Percentiles rank a stretch among this genome's conserved stretches.
Conservation (phyloP, 1,140 invertebrate genomes). For the Anastatus disparis region DNA sequence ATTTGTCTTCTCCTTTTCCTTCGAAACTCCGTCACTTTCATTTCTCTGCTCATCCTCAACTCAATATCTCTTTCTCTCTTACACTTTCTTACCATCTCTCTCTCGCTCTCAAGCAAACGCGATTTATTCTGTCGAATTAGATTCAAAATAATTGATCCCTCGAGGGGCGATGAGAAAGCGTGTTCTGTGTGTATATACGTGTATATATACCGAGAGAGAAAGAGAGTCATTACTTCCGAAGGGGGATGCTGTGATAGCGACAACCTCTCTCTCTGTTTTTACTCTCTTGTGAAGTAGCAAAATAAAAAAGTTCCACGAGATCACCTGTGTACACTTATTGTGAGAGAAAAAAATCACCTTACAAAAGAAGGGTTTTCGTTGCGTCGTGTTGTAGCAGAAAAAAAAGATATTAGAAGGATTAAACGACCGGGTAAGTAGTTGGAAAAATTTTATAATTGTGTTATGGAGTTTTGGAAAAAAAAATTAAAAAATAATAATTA, state of each 20-base stretch:
- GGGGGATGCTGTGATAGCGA: slow-evolving; percentile 41
- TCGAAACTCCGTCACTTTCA: no score
- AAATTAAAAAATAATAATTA: no score
- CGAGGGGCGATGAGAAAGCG: slow-evolving; percentile 43
- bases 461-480: no score
- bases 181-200: slow-evolving; percentile 11
- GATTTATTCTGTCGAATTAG: slow-evolving; percentile 45
- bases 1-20: no score
- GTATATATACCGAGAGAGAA: background rate
- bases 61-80: no score
- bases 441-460: no score
- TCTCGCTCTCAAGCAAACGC: background rate
- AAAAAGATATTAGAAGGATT: no score
- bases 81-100: background rate
- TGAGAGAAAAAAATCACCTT: no score
- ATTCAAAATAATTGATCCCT: slow-evolving; percentile 60
- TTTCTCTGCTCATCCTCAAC: no score
- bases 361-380: no score
- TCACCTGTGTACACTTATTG: slow-evolving; percentile 25
- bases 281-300: slow-evolving; percentile 40
- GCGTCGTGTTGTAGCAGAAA: no score
- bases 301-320: slow-evolving; percentile 56
- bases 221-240: slow-evolving; percentile 54
- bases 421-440: no score
- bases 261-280: background rate